Base-by-base conservation (phyloP, 2,888 invertebrate genomes). In the Leptarthrus brevirostris region DNA sequence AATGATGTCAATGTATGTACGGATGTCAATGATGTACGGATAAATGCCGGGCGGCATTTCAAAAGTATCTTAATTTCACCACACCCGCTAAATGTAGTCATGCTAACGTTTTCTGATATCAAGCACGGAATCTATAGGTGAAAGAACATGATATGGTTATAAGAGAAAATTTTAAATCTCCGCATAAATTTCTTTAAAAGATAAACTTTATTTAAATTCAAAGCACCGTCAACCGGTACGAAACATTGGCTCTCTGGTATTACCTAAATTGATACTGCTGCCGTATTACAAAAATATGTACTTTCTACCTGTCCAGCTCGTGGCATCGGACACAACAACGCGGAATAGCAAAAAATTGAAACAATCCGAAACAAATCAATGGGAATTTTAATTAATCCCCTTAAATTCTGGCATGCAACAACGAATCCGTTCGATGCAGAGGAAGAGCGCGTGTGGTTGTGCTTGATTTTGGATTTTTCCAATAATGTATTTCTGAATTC, bases 141-240 rank as follows among this genome's bases (percentile, higher is more conserved):
- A n/a, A 12, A 18, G 58, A 24, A 64, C 64, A 44, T 64, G 64
- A 64, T 20, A 22, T 18, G 64, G 44, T 64, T 44, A 44, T 64
- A 64, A 64, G 44, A 24, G 22, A 64, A 64, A 64, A 64, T 47
- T 64, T 64, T 40, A 64, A 64, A 44, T 44, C 44, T 40, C 22
- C 24, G 64, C 64, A 64, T 64, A 64, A 64, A 64, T 64, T 64
- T 64, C 44, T 44, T 64, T 64, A 64, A 64, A 64, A 64, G 64
- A 64, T 64, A 64, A 64, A 64, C 64, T 64, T 64, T 24, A 64
- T 64, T 64, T 64, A 64, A 64, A 64, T 64, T 64, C 64, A 40
- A 47, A 64, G 44, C 64, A 44, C 64, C 64, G 6, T 24, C 24
- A n/a, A 24, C 24, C n/a, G 12, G 16, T 18, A 14, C 16, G 6